Evolutionary conservation across 2,797 vertebrate species (phyloP), one percentile per base, ranked within the genome.

Genomic region (Morus bassanus): DNA sequence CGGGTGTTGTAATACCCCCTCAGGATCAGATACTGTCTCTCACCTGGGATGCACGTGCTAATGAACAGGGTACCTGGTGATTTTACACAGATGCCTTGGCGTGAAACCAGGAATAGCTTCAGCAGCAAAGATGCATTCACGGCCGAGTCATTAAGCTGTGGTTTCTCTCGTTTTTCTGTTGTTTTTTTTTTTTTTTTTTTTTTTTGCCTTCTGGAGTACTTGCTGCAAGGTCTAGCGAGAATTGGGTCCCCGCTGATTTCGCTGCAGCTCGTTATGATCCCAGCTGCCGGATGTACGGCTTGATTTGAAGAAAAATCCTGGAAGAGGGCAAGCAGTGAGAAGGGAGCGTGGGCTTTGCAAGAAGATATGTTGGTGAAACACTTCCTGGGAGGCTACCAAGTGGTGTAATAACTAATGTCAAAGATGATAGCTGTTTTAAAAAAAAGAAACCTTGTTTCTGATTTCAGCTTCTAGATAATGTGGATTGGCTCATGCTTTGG

Each of bases 251-350:
- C 9, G 3, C 13, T 35, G 91, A 24, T 85, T 61, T 65, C 1
- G 4, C 41, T 65, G 63, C 78, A 73, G 54, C 70, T 31, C 70
- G 24, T 65, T 89, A 3, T 63, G 87, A 68, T 87, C 65, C 37
- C 1, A 1, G 33, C 37, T 69, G 53, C 1, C 10, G 67, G 33
- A 33, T 9, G 28, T 33, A 22, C 0, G 0, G 22, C 8, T 3
- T 19, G 41, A 24, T 84, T 60, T n/a, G 81, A n/a, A 64, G 51
- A 46, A 46, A 65, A 87, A 61, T 50, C 74, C 73, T 67, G 84
- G 63, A 68, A 72, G 15, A n/a, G 35, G 30, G 17, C 24, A 65
- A 63, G 45, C 56, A 8, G 41, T 21, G 41, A 61, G 67, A 68
- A 81, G 18, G 30, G 37, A 87, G 37, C 1, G 4, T 59, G 33